Conservation (phyloP, 1,140 invertebrate genomes). For the Nymphalis io region DNA sequence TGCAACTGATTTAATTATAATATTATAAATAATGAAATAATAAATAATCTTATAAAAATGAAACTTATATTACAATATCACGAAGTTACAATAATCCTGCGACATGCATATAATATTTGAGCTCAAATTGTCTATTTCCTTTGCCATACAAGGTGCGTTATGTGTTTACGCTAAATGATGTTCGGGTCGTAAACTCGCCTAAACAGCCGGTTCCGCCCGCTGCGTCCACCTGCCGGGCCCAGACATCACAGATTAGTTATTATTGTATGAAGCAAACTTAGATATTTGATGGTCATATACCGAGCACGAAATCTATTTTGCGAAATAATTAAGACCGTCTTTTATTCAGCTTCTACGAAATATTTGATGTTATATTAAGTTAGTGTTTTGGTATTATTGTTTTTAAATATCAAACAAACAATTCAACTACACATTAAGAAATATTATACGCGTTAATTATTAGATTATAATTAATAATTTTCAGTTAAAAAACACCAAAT, state of each 20-base stretch:
- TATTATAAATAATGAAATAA: no score
- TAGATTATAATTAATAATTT: no score
- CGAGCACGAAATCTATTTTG: conserved; percentile 8
- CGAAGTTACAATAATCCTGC: neutral
- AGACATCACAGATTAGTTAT: conserved; percentile 25
- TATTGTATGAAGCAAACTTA: conserved; percentile 25
- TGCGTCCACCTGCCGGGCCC: conserved; percentile 45
- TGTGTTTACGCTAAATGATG: conserved; percentile 38
- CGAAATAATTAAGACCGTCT: neutral
- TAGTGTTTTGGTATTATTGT: neutral
- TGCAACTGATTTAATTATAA: no score
- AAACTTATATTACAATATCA: no score
- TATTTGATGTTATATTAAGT: neutral
- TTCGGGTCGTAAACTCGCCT: conserved; percentile 42
- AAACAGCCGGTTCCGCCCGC: conserved; percentile 55
- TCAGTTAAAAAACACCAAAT: no score
- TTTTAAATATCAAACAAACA: no score
- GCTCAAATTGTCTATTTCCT: neutral
- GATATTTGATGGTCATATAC: conserved; percentile 6
- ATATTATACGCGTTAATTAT: no score
- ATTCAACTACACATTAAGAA: no score
- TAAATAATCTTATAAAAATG: no score
- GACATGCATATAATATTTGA: neutral
- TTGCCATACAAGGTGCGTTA: conserved; percentile 29
- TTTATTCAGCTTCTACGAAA: neutral